Evolutionary conservation across 2,797 vertebrate genomes (phyloP).

Genomic region (Orientallactaga sibirica): DNA sequence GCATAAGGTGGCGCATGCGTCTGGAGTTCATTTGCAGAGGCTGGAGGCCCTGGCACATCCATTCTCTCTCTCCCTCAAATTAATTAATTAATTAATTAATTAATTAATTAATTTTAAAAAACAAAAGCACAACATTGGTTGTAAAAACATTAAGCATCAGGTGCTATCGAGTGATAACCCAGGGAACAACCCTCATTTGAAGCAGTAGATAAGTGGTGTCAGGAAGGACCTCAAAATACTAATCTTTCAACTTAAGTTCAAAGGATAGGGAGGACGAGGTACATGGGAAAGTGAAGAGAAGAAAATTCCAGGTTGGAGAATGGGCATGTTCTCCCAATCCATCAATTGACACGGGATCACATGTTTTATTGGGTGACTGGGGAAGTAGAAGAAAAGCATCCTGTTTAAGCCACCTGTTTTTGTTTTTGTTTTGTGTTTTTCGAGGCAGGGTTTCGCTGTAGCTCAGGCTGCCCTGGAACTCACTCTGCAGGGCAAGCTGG

Average conservation of each 20-base stretch:
- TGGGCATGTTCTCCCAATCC: not conserved
- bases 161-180: not conserved
- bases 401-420: not conserved
- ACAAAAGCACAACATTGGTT: not conserved
- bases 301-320: conserved; percentile 40
- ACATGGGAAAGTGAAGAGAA: conserved; percentile 14
- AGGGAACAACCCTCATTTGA: not conserved
- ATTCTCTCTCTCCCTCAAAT: too few relatives aligned
- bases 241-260: conserved; percentile 51
- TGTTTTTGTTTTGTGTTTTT: not conserved
- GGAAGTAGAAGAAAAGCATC: conserved; percentile 2
- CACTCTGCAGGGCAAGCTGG: too few relatives aligned
- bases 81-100: too few relatives aligned
- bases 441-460: too few relatives aligned
- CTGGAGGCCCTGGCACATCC: too few relatives aligned
- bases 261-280: not conserved
- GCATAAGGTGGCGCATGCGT: too few relatives aligned
- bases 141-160: conserved; percentile 3
- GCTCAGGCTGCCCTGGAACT: too few relatives aligned
- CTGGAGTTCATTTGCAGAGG: too few relatives aligned
- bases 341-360: not conserved
- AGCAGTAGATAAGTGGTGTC: conserved; percentile 13
- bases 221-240: conserved; percentile 13
- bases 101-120: too few relatives aligned
- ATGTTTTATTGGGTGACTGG: not conserved